Percentiles rank a stretch among this genome's conserved stretches.
Conservation (phyloP, 2,113 vertebrate species). For the Periophthalmodon schlosseri region DNA sequence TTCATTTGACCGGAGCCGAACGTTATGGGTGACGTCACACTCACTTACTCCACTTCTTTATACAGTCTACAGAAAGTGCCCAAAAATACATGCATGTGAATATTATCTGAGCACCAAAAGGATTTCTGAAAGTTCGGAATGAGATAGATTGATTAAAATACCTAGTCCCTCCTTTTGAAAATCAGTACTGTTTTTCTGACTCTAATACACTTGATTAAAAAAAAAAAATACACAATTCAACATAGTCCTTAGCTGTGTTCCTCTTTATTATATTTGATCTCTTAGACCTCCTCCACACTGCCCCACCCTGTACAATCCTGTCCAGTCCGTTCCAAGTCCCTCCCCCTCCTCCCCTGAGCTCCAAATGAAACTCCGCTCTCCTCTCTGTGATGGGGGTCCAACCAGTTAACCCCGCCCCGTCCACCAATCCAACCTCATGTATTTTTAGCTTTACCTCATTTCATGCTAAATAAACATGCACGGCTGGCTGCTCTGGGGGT, state of each 20-base stretch:
- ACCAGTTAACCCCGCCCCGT: constrained; percentile 59
- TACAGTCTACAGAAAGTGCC: too few species aligned
- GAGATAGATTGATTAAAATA: too few species aligned
- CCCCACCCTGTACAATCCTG: not conserved
- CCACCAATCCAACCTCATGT: constrained; percentile 16
- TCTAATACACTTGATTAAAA: too few species aligned
- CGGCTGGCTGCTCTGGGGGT: constrained; percentile 15
- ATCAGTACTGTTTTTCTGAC: too few species aligned
- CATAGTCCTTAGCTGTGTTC: not conserved
- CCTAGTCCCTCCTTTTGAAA: too few species aligned
- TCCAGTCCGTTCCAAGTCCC: constrained; percentile 10
- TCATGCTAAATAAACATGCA: constrained; percentile 63
- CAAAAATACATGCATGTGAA: too few species aligned
- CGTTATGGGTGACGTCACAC: too few species aligned
- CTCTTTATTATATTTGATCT: not conserved
- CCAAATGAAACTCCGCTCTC: constrained; percentile 50
- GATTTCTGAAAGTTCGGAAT: too few species aligned
- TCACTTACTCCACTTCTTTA: too few species aligned
- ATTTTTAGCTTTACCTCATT: constrained; percentile 67
- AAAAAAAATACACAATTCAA: not conserved
- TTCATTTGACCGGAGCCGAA: too few species aligned
- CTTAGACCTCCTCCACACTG: not conserved
- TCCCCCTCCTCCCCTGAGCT: constrained; percentile 29
- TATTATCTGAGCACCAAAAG: too few species aligned
- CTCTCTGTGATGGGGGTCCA: constrained; percentile 52